Evolutionary conservation across 1,140 invertebrate genomes (phyloP).

Genomic region (Eupristina koningsbergeri): DNA sequence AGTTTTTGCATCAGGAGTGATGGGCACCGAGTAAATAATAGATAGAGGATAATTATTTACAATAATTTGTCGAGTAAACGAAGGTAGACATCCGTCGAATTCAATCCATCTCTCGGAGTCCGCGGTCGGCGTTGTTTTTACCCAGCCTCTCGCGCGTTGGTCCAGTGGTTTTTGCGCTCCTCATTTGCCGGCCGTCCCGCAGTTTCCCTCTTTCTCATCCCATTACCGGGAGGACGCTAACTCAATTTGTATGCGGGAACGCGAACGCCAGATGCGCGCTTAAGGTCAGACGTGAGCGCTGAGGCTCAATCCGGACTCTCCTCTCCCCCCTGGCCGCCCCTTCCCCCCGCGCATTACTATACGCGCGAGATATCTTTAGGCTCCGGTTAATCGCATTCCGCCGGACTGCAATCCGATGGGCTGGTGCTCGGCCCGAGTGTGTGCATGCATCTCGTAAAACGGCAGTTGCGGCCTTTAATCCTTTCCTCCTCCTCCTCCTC

Average conservation of each 20-base stretch:
- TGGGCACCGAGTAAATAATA: too few species aligned
- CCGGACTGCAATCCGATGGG: conserved; percentile 55
- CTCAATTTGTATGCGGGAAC: conserved; percentile 72
- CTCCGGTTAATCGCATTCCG: conserved; percentile 64
- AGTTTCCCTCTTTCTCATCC: conserved; percentile 55
- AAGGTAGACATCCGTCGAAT: not conserved
- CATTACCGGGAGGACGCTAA: conserved; percentile 69
- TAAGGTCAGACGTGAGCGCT: conserved; percentile 67
- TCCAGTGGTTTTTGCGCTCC: not conserved
- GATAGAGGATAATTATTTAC: not conserved
- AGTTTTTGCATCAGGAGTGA: too few species aligned
- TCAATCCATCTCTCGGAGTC: not conserved
- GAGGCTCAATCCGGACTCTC: conserved; percentile 53
- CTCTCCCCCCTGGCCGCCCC: not conserved
- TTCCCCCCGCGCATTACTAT: conserved; percentile 8
- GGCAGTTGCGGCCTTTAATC: conserved; percentile 35
- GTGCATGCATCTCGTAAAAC: conserved; percentile 30
- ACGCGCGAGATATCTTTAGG: conserved; percentile 61
- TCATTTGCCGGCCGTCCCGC: conserved; percentile 25
- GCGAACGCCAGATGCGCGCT: conserved; percentile 68
- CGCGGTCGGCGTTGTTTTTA: not conserved
- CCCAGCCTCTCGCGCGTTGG: not conserved
- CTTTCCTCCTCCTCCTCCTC: conserved; percentile 51
- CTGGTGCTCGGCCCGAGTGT: conserved; percentile 29
- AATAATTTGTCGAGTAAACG: conserved; percentile 1